These are phyloP conservation scores for Xylocopa sonorina DNA, from an alignment of 1,140 invertebrate species.

Conservation along the genomic window DNA sequence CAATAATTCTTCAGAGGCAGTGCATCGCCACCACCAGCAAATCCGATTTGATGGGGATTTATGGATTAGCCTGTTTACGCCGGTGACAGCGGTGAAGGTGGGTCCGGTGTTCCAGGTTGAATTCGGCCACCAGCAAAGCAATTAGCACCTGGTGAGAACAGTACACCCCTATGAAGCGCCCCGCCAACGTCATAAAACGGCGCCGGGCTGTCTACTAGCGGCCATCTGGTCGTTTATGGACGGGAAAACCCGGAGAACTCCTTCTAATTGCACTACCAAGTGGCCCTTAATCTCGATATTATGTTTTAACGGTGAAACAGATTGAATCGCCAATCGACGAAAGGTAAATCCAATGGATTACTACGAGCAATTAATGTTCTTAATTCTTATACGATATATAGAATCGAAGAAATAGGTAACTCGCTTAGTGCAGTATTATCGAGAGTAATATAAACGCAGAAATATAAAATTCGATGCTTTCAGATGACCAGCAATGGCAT, in stretches of 20 bases:
- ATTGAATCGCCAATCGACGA: not conserved
- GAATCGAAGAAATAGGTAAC: too few species aligned
- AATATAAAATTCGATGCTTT: too few species aligned
- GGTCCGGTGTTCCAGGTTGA: not conserved
- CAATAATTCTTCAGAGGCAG: not conserved
- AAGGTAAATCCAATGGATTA: not conserved
- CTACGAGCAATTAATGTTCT: not conserved
- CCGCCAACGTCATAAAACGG: slow-evolving; percentile 12
- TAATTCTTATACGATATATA: too few species aligned
- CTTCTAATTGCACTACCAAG: not conserved
- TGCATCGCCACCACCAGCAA: not conserved
- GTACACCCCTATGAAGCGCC: too few species aligned
- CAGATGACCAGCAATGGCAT: too few species aligned
- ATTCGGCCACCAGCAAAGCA: slow-evolving; percentile 63
- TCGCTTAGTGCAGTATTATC: too few species aligned
- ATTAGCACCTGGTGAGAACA: slow-evolving; percentile 51
- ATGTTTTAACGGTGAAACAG: not conserved
- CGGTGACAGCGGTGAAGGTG: not conserved
- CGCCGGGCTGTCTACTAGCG: not conserved
- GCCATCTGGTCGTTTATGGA: slow-evolving; percentile 16
- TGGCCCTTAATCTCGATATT: not conserved
- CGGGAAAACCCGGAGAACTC: slow-evolving; percentile 43
- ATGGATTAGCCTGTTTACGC: not conserved
- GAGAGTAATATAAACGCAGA: too few species aligned
- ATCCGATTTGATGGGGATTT: slow-evolving; percentile 13